phyloP scores from a whole-genome alignment of 2,888 invertebrate species.

The Crematogaster levior region DNA sequence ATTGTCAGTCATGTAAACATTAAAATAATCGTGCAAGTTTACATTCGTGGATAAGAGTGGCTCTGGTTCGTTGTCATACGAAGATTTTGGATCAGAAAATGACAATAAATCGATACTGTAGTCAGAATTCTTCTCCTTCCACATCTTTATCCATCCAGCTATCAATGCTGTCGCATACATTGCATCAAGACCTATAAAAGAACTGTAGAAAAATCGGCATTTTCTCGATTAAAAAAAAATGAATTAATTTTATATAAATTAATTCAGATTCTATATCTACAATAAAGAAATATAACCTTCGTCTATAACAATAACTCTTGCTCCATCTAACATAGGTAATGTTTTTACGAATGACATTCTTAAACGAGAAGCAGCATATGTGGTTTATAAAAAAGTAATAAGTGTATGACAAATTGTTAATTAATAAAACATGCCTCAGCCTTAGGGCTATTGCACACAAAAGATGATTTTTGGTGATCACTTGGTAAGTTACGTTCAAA shows the following conservation, averaged over 20 bases:
- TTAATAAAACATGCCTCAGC: too few relatives aligned
- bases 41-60: slow-evolving; percentile 68
- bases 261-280: too few relatives aligned
- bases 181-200: slow-evolving; percentile 75
- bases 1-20: slow-evolving; percentile 63
- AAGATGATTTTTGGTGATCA: too few relatives aligned
- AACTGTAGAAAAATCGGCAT: background rate
- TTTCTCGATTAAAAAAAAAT: background rate
- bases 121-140: slow-evolving; percentile 69
- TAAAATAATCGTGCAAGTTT: slow-evolving; percentile 80
- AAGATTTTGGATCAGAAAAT: slow-evolving; percentile 77
- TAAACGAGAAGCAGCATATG: too few relatives aligned
- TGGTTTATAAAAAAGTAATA: too few relatives aligned
- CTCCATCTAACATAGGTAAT: slow-evolving; percentile 74
- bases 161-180: slow-evolving; percentile 77
- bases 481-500: too few relatives aligned
- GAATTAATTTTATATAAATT: background rate
- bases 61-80: slow-evolving; percentile 67
- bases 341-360: slow-evolving; percentile 72
- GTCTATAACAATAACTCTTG: slow-evolving; percentile 79
- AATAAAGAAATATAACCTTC: slow-evolving; percentile 73
- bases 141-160: slow-evolving; percentile 79
- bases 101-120: slow-evolving; percentile 74
- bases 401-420: too few relatives aligned
- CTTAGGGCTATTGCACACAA: too few relatives aligned